Evolutionary conservation across 2,888 invertebrate genomes (phyloP), one percentile per base, ranked within the genome.

Genomic region (Zhuqinia jingwanae): DNA sequence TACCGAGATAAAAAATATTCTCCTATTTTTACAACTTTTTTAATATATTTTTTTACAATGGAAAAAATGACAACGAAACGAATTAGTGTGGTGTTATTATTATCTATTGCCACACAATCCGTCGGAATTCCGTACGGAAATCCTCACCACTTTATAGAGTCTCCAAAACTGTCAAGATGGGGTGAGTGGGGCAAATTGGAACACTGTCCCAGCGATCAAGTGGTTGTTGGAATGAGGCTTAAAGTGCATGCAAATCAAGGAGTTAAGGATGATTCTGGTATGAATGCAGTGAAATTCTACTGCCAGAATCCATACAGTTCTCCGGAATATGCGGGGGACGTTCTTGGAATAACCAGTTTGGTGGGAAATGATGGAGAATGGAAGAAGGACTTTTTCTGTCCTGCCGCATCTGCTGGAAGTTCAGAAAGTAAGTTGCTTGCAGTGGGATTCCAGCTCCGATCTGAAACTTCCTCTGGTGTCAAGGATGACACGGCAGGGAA

Each of bases 401-500:
- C 77, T 10, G 50, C 76, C 6, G 25, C 25, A 13, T 22, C 56
- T 8, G 20, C 42, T 10, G 27, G 53, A 36, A 50, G 27, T 15
- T 5, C 36, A 5, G 25, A 30, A 45, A 83, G 25, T 1, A 82
- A 76, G 36, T 30, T 77, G 13, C 68, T 80, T 8, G 88, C 81
- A 2, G 83, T 88, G 20, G 88, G 88, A 2, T 88, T 88, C 56
- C 87, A 82, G 45, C 30, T 87, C n/a, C 53, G 86, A 42, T 85
- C 87, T 1, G 89, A 89, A 47, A 81, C 56, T 5, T 60, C 68
- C 10, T 15, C 76, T 50, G 84, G 84, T 17, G 79, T 58, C n/a
- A 56, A 81, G 25, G 89, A 89, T 68, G 89, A 89, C 63, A 89
- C 89, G 1, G 84, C 87, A n/a, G 87, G 87, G 3, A 89, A 89